These are phyloP conservation scores for Platyscapa corneri DNA, from an alignment of 1,140 invertebrate genomes.

Conservation along the genomic window DNA sequence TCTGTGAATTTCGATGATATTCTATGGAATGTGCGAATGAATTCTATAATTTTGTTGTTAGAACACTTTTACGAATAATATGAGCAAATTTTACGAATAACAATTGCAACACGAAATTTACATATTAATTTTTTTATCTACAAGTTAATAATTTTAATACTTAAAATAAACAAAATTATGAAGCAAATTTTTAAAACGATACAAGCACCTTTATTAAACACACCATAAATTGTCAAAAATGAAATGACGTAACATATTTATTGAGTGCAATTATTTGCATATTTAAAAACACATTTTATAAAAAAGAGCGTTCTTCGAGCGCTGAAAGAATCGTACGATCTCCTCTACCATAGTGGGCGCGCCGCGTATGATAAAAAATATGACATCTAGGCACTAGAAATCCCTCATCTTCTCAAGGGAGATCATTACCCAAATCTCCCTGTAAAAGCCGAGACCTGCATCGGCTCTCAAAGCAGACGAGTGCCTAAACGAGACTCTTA, in stretches of 20 bases:
- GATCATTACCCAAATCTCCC: constrained; percentile 11
- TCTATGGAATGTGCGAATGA: neutral
- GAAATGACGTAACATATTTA: too few species aligned
- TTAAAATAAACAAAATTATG: too few species aligned
- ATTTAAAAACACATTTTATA: too few species aligned
- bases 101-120: too few species aligned
- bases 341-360: neutral
- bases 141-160: too few species aligned
- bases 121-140: too few species aligned
- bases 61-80: neutral
- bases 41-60: neutral
- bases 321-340: neutral
- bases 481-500: constrained; percentile 12
- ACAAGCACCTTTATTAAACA: too few species aligned
- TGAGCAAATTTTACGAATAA: too few species aligned
- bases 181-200: too few species aligned
- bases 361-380: neutral
- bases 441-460: neutral
- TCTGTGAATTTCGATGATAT: neutral
- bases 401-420: neutral
- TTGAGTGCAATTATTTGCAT: too few species aligned
- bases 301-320: too few species aligned
- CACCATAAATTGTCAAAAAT: too few species aligned
- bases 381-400: neutral
- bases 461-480: constrained; percentile 16